phyloP scores from a whole-genome alignment of 2,113 vertebrate species.

The Rattus rattus region DNA sequence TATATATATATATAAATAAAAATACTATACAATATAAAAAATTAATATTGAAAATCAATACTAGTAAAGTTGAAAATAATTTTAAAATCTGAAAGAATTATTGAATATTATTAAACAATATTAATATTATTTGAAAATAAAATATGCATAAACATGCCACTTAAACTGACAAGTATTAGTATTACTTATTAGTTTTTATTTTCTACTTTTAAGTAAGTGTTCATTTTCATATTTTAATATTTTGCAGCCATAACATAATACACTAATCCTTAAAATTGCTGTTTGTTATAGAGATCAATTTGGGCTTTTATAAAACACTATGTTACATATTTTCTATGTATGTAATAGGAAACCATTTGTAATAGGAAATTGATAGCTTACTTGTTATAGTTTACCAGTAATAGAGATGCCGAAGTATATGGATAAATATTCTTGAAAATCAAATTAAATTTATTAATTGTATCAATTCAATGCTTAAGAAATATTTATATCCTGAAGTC shows the following conservation, averaged over 20 bases:
- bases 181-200: neutral
- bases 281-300: constrained; percentile 26
- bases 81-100: neutral
- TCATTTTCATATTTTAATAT: neutral
- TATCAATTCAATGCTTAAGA: neutral
- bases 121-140: neutral
- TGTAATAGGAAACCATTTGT: neutral
- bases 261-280: neutral
- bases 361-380: neutral
- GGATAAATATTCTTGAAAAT: neutral
- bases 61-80: neutral
- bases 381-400: neutral
- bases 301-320: neutral
- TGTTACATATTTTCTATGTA: neutral
- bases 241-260: neutral
- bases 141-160: neutral
- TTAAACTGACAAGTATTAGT: neutral
- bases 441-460: neutral
- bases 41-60: neutral
- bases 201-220: neutral
- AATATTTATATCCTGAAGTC: neutral
- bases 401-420: neutral
- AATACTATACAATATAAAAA: neutral
- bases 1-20: neutral
- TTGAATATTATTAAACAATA: neutral